Conservation (phyloP, 2,797 vertebrate species). For the Clarias platycephalus region DNA sequence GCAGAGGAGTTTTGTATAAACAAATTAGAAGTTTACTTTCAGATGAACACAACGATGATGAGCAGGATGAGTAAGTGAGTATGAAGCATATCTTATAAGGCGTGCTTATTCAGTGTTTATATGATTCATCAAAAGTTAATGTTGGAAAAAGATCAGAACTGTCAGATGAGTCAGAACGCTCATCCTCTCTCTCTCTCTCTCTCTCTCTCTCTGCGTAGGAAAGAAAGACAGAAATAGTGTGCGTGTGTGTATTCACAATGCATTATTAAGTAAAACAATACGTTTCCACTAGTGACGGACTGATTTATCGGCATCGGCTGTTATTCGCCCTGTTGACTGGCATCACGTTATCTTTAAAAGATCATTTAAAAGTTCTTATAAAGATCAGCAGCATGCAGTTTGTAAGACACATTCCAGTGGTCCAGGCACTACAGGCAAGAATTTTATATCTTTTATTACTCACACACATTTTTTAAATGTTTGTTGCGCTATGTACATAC, state of each 20-base stretch:
- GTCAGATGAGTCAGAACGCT: not conserved
- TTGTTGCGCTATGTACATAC: no score
- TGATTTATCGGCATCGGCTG: no score
- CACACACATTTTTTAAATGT: no score
- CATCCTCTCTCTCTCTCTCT: no score
- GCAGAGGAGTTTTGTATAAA: not conserved
- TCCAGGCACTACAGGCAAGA: no score
- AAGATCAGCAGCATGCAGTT: no score
- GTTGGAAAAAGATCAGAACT: conserved; percentile 8
- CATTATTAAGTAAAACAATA: not conserved
- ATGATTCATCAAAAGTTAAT: conserved; percentile 13
- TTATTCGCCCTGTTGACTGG: no score
- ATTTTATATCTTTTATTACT: no score
- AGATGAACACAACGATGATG: not conserved
- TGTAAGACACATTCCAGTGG: no score
- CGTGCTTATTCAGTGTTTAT: not conserved
- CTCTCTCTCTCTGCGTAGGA: not conserved
- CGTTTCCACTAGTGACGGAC: not conserved
- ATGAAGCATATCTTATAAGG: not conserved
- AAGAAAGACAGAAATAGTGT: not conserved
- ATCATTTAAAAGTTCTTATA: no score
- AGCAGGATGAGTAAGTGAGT: no score
- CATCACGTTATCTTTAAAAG: no score
- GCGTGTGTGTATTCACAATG: not conserved
- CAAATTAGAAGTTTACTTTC: not conserved